A percentile compares a stretch with the other conserved stretches of the same genome.
Evolutionary conservation across 2,113 vertebrate species (phyloP).

Genomic region (Thermophis baileyi): DNA sequence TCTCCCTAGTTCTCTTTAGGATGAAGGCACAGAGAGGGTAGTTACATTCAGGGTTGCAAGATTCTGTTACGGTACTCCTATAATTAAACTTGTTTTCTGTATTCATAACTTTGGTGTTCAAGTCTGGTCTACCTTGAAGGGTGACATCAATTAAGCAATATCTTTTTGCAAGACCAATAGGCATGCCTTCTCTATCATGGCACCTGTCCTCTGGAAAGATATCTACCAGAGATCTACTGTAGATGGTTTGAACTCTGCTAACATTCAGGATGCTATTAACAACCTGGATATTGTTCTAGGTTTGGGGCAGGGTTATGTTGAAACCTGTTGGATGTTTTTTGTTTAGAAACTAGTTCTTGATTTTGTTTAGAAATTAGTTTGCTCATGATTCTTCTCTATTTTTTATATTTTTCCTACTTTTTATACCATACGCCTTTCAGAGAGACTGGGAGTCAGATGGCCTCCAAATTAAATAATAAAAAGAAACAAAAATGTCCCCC

Average conservation of each 20-base stretch:
- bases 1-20: not conserved
- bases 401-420: not conserved
- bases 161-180: too few relatives aligned
- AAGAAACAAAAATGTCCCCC: not conserved
- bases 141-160: not conserved
- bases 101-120: not conserved
- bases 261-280: not conserved
- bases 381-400: not conserved
- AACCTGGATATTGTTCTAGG: too few relatives aligned
- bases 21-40: not conserved
- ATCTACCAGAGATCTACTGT: not conserved
- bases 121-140: not conserved
- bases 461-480: not conserved
- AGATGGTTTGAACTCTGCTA: not conserved
- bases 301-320: too few relatives aligned
- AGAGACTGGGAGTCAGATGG: not conserved
- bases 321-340: not conserved
- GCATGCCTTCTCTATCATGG: too few relatives aligned
- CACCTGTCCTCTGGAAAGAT: too few relatives aligned
- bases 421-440: too few relatives aligned
- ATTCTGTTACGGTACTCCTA: not conserved
- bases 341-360: not conserved
- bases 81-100: not conserved
- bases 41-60: not conserved
- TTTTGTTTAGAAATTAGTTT: too few relatives aligned